phyloP scores from a whole-genome alignment of 2,888 invertebrate species.

The Apomyelois bistriatella region DNA sequence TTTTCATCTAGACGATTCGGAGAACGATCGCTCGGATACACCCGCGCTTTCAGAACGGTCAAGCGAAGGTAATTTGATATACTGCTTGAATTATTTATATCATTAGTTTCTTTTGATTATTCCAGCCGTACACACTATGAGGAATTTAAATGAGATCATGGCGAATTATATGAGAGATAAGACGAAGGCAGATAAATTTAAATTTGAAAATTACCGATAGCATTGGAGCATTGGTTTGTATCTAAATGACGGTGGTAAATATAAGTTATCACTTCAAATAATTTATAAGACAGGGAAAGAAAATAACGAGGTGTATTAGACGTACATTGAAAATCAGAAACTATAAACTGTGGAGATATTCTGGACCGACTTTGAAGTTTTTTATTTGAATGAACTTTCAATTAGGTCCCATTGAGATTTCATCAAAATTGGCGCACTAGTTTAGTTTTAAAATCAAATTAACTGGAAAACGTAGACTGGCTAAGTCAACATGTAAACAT shows the following conservation, averaged over 20 bases:
- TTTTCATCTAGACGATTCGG: conserved; percentile 61
- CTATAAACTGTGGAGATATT: neutral
- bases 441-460: too few relatives aligned
- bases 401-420: too few relatives aligned
- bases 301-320: neutral
- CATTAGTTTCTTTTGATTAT: conserved; percentile 37
- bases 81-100: conserved; percentile 42
- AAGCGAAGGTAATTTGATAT: conserved; percentile 73
- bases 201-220: neutral
- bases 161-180: conserved; percentile 5
- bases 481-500: too few relatives aligned
- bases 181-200: neutral
- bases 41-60: conserved; percentile 66
- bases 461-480: too few relatives aligned
- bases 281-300: neutral
- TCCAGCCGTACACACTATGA: conserved; percentile 14
- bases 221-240: conserved; percentile 11
- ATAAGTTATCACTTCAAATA: neutral
- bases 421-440: too few relatives aligned
- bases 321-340: neutral
- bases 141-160: conserved; percentile 2
- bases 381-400: too few relatives aligned
- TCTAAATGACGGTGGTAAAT: neutral
- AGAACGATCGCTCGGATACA: conserved; percentile 63
- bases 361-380: too few relatives aligned